Evolutionary conservation across 2,113 vertebrate species (phyloP), one percentile per base, ranked within the genome.

Genomic region (Atractosteus spatula): DNA sequence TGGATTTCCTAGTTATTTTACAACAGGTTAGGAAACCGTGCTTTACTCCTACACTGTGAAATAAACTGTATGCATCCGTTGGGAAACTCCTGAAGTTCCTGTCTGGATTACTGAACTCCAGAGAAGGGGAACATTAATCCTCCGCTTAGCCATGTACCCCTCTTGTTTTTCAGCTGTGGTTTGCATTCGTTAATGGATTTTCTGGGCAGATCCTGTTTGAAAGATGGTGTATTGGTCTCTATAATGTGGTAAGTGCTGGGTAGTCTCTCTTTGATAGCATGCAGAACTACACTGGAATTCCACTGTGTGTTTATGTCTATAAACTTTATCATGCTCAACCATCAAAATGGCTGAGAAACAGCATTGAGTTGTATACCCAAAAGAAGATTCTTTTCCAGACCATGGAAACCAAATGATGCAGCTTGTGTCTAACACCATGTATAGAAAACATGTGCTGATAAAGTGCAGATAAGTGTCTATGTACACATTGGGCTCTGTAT

Each of bases 141-240:
- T 59, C 13, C n/a, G 57, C 5, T 59, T 3, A 7, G 11, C 57
- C 57, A 8, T 86, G 73, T 82, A 80, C 79, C 81, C 91, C 85
- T 85, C 81, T 83, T 90, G 84, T 86, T 71, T 89, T 90, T 73
- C 92, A 99, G 97, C 95, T 99, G 86, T 99, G 97, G 97, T 99
- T 99, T 81, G 96, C 97, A 77, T 99, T 99, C 70, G 94, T 99
- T 81, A 99, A 98, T 82, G 97, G 97, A 81, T 99, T 99, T 93
- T 99, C 97, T 42, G 97, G 97, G 13, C 97, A 99, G 93, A 98
- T 99, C 90, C 89, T 99, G 45, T 99, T 99, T 90, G 97, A 99
- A 75, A 94, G 96, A 57, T 99, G 97, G 97, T 99, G 97, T 86
- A 99, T 99, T 41, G 95, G 97, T 82, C 88, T 99, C 69, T 99